Evolutionary conservation across 2,888 invertebrate species (phyloP).

Genomic region (Phasia obesa): DNA sequence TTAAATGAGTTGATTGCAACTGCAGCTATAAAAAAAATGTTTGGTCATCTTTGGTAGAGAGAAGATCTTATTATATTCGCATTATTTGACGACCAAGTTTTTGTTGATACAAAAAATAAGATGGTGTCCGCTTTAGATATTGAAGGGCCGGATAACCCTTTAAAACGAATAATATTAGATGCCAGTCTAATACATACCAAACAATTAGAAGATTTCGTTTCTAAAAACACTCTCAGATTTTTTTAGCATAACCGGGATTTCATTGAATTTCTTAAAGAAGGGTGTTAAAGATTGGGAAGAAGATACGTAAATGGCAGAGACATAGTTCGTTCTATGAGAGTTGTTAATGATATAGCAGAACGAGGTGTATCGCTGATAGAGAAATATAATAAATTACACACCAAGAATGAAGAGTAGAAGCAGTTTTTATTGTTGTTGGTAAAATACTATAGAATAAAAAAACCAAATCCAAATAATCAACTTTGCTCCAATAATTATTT

Average conservation of each 20-base stretch:
- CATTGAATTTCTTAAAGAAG: no score
- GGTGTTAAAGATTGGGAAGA: no score
- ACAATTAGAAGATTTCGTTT: constrained; percentile 5
- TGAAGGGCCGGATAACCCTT: background rate
- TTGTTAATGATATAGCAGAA: constrained; percentile 45
- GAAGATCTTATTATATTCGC: constrained; percentile 37
- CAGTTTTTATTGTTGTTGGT: constrained; percentile 36
- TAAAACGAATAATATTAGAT: constrained; percentile 9
- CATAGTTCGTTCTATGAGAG: no score
- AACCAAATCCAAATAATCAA: constrained; percentile 22
- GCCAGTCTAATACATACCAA: constrained; percentile 4
- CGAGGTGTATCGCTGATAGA: constrained; percentile 15
- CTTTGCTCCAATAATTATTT: constrained; percentile 29
- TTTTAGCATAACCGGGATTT: no score
- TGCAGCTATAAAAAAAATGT: constrained; percentile 30
- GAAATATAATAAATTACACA: constrained; percentile 27
- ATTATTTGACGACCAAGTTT: no score
- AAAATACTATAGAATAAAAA: constrained; percentile 28
- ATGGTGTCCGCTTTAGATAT: constrained; percentile 24
- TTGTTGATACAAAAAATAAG: constrained; percentile 21
- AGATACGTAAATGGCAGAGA: no score
- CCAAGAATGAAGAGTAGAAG: no score
- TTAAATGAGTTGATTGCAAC: constrained; percentile 33
- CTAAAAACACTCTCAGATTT: constrained; percentile 2
- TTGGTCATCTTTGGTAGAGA: constrained; percentile 41